phyloP scores from a whole-genome alignment of 1,140 invertebrate species.

The Apis laboriosa region DNA sequence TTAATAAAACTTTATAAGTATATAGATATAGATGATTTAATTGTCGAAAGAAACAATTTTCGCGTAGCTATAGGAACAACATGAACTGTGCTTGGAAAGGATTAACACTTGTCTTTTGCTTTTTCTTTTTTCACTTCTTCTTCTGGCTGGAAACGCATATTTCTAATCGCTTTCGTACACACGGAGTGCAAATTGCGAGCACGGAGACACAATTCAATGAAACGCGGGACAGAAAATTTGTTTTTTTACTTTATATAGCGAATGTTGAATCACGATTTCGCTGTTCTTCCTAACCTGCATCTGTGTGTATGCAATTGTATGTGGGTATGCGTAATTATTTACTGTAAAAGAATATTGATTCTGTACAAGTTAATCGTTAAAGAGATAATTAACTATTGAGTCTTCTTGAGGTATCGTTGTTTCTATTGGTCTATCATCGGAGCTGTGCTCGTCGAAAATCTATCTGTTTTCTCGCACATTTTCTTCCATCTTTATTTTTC shows the following conservation, averaged over 20 bases:
- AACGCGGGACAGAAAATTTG: constrained; percentile 37
- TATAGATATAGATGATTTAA: constrained; percentile 75
- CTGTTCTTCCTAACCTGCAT: constrained; percentile 39
- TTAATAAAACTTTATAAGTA: constrained; percentile 52
- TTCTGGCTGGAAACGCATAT: constrained; percentile 60
- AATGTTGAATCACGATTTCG: constrained; percentile 51
- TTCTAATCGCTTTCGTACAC: constrained; percentile 62
- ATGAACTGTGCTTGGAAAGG: constrained; percentile 73
- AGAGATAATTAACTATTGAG: constrained; percentile 80
- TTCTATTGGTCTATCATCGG: constrained; percentile 81
- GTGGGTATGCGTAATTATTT: constrained; percentile 52
- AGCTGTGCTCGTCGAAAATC: constrained; percentile 69
- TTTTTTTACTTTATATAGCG: constrained; percentile 5
- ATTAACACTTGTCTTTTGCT: constrained; percentile 64
- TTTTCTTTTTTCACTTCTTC: neutral
- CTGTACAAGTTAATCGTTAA: constrained; percentile 79
- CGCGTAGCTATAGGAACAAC: constrained; percentile 77
- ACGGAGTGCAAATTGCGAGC: constrained; percentile 68
- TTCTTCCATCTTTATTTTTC: neutral
- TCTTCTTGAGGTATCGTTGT: constrained; percentile 82
- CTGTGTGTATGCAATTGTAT: constrained; percentile 34
- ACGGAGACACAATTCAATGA: constrained; percentile 68
- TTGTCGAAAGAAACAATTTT: constrained; percentile 75
- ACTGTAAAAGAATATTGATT: constrained; percentile 81
- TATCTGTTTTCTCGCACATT: constrained; percentile 12